Base-by-base conservation (phyloP, 2,888 invertebrate species). In the Lamellibrachia satsuma region DNA sequence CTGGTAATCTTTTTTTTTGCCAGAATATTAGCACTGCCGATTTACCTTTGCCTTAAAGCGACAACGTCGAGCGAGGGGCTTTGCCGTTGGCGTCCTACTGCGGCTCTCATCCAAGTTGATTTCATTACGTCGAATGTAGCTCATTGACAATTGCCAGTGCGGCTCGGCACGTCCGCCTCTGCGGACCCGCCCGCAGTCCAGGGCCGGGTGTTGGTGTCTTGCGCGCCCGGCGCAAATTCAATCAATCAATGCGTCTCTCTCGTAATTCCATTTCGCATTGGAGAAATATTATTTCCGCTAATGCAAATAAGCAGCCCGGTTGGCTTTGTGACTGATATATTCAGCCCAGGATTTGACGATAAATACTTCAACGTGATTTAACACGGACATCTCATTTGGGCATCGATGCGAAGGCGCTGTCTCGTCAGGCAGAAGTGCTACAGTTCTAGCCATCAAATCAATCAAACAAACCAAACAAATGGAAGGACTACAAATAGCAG, bases 191-290 rank as follows among this genome's bases (percentile, higher is more conserved):
- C 22, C 22, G 39, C 39, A 39, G 39, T 39, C 39, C 39, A 39
- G 39, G 39, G 39, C 39, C 39, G 39, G 15, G 75, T 22, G n/a
- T 75, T 6, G 75, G 75, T 75, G 75, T 75, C 75, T 75, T 75
- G n/a, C 75, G 22, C 75, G 15, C 22, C 22, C 75, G 75, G 11
- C 75, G 75, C 75, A 75, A 75, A 75, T 75, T 75, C 75, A 75
- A 75, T 75, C 75, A 75, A 75, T 75, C 75, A 75, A 75, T 75
- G 75, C 75, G 75, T 75, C 75, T 75, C 75, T 11, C 75, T 22
- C 75, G 75, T 75, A 75, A 75, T 75, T 75, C 75, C 75, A 75
- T 75, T 75, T 75, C 75, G 75, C 75, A 75, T n/a, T 75, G 75
- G 75, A 75, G 75, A 75, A 75, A 75, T 75, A 75, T 75, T 75